Conservation (phyloP, 2,113 vertebrate genomes). For the Morone chrysops region DNA sequence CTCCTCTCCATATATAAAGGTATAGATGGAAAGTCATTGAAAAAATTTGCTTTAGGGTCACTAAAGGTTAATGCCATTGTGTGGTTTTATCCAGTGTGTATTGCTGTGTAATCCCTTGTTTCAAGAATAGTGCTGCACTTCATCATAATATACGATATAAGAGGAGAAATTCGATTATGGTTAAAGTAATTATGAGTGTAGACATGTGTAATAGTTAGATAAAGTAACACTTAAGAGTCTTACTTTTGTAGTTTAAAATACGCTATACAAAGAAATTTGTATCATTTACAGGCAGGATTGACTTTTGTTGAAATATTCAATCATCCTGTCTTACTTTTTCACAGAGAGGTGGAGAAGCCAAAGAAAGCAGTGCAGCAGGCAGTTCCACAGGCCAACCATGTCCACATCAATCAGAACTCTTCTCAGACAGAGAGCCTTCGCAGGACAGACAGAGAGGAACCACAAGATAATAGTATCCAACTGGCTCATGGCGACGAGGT, state of each 20-base stretch:
- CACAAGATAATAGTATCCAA: constrained; percentile 77
- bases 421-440: constrained; percentile 80
- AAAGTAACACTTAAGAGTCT: not conserved
- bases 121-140: constrained; percentile 22
- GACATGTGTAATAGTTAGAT: not conserved
- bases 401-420: constrained; percentile 83
- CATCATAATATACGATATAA: not conserved
- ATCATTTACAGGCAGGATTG: not conserved
- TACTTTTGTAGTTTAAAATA: not conserved
- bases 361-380: constrained; percentile 87
- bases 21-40: constrained; percentile 22
- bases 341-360: constrained; percentile 88
- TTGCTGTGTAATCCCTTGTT: constrained; percentile 23
- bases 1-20: constrained; percentile 15
- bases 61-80: constrained; percentile 40
- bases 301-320: constrained; percentile 10
- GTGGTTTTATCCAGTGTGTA: constrained; percentile 20
- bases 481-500: constrained; percentile 82
- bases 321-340: constrained; percentile 11
- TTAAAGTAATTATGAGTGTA: not conserved
- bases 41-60: constrained; percentile 33
- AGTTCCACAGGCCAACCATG: constrained; percentile 89
- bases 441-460: constrained; percentile 78
- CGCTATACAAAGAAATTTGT: not conserved
- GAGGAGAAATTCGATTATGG: not conserved